A percentile compares a stretch with the other conserved stretches of the same genome.
Conservation (phyloP, 2,797 vertebrate species). For the Rhynchonycteris naso region DNA sequence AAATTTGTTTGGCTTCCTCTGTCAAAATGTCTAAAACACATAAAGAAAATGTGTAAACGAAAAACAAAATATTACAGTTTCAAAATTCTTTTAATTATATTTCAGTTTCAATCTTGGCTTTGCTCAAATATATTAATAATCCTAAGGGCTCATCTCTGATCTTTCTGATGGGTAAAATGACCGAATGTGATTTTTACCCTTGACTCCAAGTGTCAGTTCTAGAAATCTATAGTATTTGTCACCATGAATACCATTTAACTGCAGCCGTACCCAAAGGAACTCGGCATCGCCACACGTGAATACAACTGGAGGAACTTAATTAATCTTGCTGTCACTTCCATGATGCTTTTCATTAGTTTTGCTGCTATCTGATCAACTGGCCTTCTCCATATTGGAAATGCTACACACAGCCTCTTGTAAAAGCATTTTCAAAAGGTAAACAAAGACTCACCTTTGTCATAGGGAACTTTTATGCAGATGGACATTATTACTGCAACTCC, state of each 20-base stretch:
- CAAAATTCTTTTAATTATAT: conserved; percentile 73
- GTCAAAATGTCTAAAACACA: conserved; percentile 77
- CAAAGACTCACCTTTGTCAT: conserved; percentile 80
- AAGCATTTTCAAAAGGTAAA: conserved; percentile 83
- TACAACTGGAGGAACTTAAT: conserved; percentile 92
- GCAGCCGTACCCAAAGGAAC: conserved; percentile 90
- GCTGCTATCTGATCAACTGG: conserved; percentile 94
- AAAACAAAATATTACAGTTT: conserved; percentile 69
- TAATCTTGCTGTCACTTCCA: conserved; percentile 97
- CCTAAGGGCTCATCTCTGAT: conserved; percentile 61
- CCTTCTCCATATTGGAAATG: conserved; percentile 85
- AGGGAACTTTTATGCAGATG: conserved; percentile 59
- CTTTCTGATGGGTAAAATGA: conserved; percentile 80
- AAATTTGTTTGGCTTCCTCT: conserved; percentile 76
- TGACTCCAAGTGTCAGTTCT: conserved; percentile 93
- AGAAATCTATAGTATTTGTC: conserved; percentile 94
- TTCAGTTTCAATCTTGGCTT: conserved; percentile 77
- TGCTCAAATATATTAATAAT: conserved; percentile 80
- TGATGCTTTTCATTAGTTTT: conserved; percentile 97
- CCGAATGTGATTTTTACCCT: conserved; percentile 94
- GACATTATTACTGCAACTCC: conserved; percentile 61
- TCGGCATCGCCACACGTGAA: conserved; percentile 84
- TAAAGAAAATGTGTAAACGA: conserved; percentile 60
- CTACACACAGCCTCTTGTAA: conserved; percentile 81
- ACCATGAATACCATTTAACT: conserved; percentile 93